phyloP scores from a whole-genome alignment of 1,140 invertebrate species.

The Conopomorpha cramerella region DNA sequence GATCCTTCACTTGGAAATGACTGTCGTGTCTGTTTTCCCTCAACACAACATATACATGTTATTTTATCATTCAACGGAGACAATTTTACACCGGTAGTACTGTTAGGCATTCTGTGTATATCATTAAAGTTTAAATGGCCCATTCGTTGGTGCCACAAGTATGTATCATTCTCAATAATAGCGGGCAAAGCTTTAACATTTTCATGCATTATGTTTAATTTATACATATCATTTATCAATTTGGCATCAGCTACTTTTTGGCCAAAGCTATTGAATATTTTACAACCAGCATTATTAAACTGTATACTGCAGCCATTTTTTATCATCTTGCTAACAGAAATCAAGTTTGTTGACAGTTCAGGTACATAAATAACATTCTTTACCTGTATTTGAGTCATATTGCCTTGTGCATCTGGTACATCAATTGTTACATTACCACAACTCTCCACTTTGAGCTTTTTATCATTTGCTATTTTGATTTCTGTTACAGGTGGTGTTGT shows the following conservation, averaged over 20 bases:
- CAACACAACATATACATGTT: conserved; percentile 16
- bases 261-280: conserved; percentile 13
- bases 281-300: conserved; percentile 15
- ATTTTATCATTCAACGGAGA: conserved; percentile 6
- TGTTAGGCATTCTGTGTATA: conserved; percentile 11
- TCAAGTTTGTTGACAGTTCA: conserved; percentile 12
- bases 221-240: conserved; percentile 15
- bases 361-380: conserved; percentile 18
- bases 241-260: conserved; percentile 13
- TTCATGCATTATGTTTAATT: conserved; percentile 14
- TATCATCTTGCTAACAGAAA: conserved; percentile 20
- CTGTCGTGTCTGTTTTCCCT: conserved; percentile 19
- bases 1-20: conserved; percentile 18
- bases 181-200: conserved; percentile 6
- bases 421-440: conserved; percentile 11
- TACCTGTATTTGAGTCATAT: conserved; percentile 11
- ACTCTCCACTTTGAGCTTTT: conserved; percentile 10
- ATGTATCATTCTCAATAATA: conserved; percentile 9
- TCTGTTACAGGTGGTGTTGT: conserved; percentile 8
- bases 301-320: conserved; percentile 14
- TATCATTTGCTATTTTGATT: conserved; percentile 13
- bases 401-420: conserved; percentile 7
- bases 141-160: conserved; percentile 15
- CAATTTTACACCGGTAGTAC: conserved; percentile 10
- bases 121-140: conserved; percentile 12